These are phyloP conservation scores for Rhingia campestris DNA, from an alignment of 2,888 invertebrate genomes.

Conservation along the genomic window DNA sequence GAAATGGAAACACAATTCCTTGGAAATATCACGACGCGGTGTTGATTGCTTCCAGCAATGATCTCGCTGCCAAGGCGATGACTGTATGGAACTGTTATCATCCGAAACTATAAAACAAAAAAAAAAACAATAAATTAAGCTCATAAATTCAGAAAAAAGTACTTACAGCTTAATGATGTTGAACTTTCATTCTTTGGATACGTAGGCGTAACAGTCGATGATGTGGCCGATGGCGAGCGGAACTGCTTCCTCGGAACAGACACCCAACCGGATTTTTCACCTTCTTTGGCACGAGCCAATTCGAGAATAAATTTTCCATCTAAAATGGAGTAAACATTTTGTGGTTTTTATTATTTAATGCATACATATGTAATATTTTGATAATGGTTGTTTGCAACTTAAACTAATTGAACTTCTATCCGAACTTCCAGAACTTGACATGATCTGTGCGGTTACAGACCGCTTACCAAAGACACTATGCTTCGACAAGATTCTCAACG, in stretches of 20 bases:
- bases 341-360: neutral
- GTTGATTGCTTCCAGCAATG: slow-evolving; percentile 94
- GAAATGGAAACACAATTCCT: slow-evolving; percentile 87
- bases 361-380: too few relatives aligned
- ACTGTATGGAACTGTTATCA: slow-evolving; percentile 94
- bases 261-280: slow-evolving; percentile 93
- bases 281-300: slow-evolving; percentile 89
- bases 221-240: slow-evolving; percentile 90
- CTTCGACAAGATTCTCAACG: too few relatives aligned
- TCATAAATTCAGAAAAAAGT: neutral
- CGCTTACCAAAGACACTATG: too few relatives aligned
- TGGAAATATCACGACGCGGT: slow-evolving; percentile 89
- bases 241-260: slow-evolving; percentile 94
- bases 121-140: slow-evolving; percentile 8
- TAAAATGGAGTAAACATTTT: slow-evolving; percentile 77
- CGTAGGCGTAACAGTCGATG: slow-evolving; percentile 84
- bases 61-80: slow-evolving; percentile 95
- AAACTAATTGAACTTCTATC: too few relatives aligned
- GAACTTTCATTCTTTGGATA: slow-evolving; percentile 88
- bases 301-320: slow-evolving; percentile 96
- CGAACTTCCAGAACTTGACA: too few relatives aligned
- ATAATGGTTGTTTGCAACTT: too few relatives aligned
- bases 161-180: slow-evolving; percentile 91
- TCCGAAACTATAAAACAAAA: slow-evolving; percentile 87
- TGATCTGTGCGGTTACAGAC: too few relatives aligned